A percentile compares a stretch with the other conserved stretches of the same genome.
Evolutionary conservation across 2,888 invertebrate species (phyloP).

Genomic region (Apodemia duryi): DNA sequence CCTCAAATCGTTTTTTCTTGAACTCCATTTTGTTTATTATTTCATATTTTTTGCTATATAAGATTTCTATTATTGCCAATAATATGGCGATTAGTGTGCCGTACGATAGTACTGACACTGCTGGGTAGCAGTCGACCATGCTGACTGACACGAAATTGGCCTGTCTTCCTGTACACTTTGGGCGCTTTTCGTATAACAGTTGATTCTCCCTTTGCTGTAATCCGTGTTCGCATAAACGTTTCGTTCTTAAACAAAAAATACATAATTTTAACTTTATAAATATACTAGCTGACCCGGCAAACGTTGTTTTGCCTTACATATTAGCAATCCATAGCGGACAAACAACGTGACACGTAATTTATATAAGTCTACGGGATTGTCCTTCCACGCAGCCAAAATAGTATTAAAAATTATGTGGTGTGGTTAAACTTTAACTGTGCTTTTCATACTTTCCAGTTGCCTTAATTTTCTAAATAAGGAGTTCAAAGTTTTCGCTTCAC

Average conservation of each 20-base stretch:
- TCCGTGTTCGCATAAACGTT: slow-evolving; percentile 71
- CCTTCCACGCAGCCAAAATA: too few relatives aligned
- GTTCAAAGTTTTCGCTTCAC: too few relatives aligned
- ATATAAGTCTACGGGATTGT: too few relatives aligned
- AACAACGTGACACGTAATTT: too few relatives aligned
- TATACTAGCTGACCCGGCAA: neutral
- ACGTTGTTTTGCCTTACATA: too few relatives aligned
- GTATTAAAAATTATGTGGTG: too few relatives aligned
- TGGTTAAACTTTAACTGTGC: too few relatives aligned
- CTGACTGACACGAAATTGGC: slow-evolving; percentile 83
- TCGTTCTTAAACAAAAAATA: slow-evolving; percentile 42
- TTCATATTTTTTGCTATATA: slow-evolving; percentile 38
- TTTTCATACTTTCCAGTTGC: too few relatives aligned
- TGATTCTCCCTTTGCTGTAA: slow-evolving; percentile 80
- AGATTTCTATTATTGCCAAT: slow-evolving; percentile 46
- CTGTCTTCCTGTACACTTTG: slow-evolving; percentile 80
- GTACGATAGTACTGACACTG: slow-evolving; percentile 56
- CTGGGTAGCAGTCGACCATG: slow-evolving; percentile 80
- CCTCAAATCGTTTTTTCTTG: neutral
- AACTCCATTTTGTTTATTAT: slow-evolving; percentile 28
- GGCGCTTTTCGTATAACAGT: slow-evolving; percentile 81
- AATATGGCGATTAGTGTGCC: slow-evolving; percentile 47
- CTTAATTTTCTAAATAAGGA: too few relatives aligned
- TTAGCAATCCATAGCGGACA: too few relatives aligned
- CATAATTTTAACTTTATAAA: neutral